A percentile compares a stretch with the other conserved stretches of the same genome.
phyloP scores from a whole-genome alignment of 1,140 invertebrate genomes.

The Saccostrea cuccullata region DNA sequence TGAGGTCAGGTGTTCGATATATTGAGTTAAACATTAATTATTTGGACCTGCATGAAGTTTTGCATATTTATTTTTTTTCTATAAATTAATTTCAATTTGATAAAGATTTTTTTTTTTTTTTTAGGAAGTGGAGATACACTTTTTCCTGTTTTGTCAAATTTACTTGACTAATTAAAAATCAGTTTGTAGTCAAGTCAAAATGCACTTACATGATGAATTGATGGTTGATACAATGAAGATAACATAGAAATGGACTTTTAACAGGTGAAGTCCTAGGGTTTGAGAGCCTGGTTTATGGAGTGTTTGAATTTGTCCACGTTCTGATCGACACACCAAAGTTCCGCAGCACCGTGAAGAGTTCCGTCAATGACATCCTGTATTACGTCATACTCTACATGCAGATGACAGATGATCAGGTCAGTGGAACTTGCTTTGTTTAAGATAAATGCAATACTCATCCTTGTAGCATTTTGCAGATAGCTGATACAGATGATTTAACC shows the following conservation, averaged over 20 bases:
- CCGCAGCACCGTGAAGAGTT: slow-evolving; percentile 83
- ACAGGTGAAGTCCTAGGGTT: slow-evolving; percentile 86
- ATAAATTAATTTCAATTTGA: no score
- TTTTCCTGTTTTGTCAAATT: no score
- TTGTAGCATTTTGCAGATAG: no score
- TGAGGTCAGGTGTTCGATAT: not conserved
- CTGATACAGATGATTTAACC: no score
- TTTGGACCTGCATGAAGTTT: not conserved
- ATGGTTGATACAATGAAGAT: no score
- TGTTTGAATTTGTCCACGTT: slow-evolving; percentile 87
- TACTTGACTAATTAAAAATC: no score
- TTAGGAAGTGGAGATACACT: no score
- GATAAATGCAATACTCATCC: no score
- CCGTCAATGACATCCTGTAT: slow-evolving; percentile 86
- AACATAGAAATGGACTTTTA: no score
- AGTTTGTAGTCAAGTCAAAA: no score
- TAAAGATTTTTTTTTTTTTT: no score
- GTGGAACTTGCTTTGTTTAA: not conserved
- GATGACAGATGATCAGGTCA: slow-evolving; percentile 87
- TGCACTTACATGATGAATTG: no score
- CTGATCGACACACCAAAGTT: slow-evolving; percentile 84
- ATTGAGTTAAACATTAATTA: not conserved
- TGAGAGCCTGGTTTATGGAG: slow-evolving; percentile 86
- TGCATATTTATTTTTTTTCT: not conserved
- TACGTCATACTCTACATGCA: slow-evolving; percentile 88